Evolutionary conservation across 2,888 invertebrate genomes (phyloP).

Genomic region (Yponomeuta plumbellus): DNA sequence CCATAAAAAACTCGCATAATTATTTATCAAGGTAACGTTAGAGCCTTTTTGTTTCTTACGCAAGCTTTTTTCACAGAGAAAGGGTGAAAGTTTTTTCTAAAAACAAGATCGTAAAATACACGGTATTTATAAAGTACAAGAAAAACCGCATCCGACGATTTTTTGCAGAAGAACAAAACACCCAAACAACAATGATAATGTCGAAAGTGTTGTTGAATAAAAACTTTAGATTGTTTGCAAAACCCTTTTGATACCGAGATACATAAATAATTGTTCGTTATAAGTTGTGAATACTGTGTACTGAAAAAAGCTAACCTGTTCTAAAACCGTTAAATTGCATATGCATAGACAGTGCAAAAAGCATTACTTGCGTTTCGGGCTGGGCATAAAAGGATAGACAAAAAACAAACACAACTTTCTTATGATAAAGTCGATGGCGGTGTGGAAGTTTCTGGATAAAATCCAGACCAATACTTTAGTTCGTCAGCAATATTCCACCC

Average conservation of each 20-base stretch:
- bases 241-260: background rate
- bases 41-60: background rate
- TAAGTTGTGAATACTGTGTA: background rate
- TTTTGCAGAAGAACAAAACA: background rate
- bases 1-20: background rate
- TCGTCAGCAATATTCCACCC: too few species aligned
- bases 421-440: too few species aligned
- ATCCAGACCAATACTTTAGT: too few species aligned
- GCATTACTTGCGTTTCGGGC: too few species aligned
- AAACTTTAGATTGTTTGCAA: background rate
- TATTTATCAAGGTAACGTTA: background rate
- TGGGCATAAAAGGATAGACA: too few species aligned
- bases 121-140: background rate
- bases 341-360: background rate
- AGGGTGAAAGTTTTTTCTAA: background rate
- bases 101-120: background rate
- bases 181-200: background rate
- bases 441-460: too few species aligned
- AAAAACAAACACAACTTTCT: too few species aligned
- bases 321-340: background rate
- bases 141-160: background rate
- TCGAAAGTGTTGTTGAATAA: background rate
- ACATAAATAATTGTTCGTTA: background rate
- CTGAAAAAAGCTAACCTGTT: background rate
- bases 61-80: background rate